These are phyloP conservation scores for Lithodes maja DNA, from an alignment of 2,888 invertebrate species.

Conservation along the genomic window DNA sequence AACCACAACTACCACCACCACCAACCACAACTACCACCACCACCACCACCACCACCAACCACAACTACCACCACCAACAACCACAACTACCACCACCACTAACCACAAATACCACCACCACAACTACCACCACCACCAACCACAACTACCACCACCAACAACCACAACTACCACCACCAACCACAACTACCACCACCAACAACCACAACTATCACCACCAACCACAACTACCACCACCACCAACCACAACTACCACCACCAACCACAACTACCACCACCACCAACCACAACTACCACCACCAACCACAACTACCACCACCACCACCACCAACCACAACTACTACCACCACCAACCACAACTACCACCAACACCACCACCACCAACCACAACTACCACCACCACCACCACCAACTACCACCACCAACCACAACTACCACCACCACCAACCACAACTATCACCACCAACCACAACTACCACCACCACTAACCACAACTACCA, in stretches of 20 bases:
- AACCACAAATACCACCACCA: background rate
- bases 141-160: background rate
- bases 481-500: background rate
- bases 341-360: background rate
- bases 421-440: background rate
- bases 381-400: background rate
- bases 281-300: background rate
- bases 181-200: background rate
- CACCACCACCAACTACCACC: background rate
- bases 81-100: background rate
- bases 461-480: constrained; percentile 1
- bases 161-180: constrained; percentile 4
- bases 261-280: background rate
- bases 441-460: background rate
- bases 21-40: background rate
- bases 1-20: constrained; percentile 11
- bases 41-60: background rate
- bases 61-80: background rate
- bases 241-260: background rate
- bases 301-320: background rate
- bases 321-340: background rate
- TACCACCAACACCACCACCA: background rate
- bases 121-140: background rate
- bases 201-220: background rate
- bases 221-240: background rate